Conservation (phyloP, 2,113 vertebrate genomes). For the Talpa occidentalis region DNA sequence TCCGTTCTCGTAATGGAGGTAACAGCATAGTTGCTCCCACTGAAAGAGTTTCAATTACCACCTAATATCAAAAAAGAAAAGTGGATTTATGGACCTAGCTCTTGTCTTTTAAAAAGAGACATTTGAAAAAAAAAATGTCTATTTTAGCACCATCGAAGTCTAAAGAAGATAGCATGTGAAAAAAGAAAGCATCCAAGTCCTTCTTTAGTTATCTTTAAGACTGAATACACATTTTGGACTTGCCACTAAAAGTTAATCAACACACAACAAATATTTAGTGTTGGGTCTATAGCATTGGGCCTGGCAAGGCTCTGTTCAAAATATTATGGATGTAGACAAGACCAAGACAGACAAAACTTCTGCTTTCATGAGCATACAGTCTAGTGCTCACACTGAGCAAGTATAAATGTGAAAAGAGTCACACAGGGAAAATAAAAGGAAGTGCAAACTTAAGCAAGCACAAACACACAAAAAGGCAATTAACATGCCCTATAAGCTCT, state of each 20-base stretch:
- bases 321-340: neutral
- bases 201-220: slow-evolving; percentile 29
- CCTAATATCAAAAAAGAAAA: slow-evolving; percentile 86
- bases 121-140: neutral
- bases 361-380: neutral
- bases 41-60: slow-evolving; percentile 98
- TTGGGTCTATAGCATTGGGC: neutral
- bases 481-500: neutral
- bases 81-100: neutral
- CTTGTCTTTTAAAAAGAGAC: neutral
- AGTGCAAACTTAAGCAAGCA: neutral
- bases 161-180: neutral
- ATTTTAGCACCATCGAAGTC: neutral
- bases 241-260: neutral
- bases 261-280: slow-evolving; percentile 9
- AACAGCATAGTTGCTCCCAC: slow-evolving; percentile 98
- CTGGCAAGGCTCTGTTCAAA: neutral
- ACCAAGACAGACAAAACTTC: neutral
- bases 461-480: neutral
- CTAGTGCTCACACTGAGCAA: neutral
- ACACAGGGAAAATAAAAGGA: neutral
- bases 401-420: neutral
- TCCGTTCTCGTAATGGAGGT: slow-evolving; percentile 96
- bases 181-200: neutral
- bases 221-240: neutral